Percentiles rank a stretch among this genome's conserved stretches.
These are phyloP conservation scores for Notodonta ziczac DNA, from an alignment of 2,888 invertebrate genomes.

Conservation along the genomic window DNA sequence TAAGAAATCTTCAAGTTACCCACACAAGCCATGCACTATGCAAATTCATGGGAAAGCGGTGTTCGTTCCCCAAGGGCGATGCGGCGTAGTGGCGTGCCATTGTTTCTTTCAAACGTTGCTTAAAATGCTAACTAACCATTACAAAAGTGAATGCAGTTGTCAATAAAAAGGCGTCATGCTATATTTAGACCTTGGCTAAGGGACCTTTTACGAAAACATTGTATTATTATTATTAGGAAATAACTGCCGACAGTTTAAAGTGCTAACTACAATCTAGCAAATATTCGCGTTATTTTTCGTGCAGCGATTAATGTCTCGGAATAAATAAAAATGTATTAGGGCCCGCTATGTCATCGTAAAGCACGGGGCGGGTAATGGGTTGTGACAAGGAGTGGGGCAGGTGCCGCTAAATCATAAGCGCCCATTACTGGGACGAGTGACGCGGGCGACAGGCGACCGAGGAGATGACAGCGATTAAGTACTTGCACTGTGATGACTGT, in stretches of 20 bases:
- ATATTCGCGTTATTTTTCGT: slow-evolving; percentile 4
- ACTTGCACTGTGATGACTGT: too few relatives aligned
- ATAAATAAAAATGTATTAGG: slow-evolving; percentile 15
- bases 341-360: slow-evolving; percentile 16
- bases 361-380: slow-evolving; percentile 16
- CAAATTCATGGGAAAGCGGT: slow-evolving; percentile 26
- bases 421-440: slow-evolving; percentile 12
- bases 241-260: not conserved
- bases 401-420: slow-evolving; percentile 35
- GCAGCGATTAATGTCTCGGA: slow-evolving; percentile 15
- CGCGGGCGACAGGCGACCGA: not conserved
- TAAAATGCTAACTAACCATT: not conserved
- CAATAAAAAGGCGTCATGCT: too few relatives aligned
- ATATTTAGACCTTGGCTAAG: too few relatives aligned
- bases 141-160: too few relatives aligned
- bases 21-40: slow-evolving; percentile 15
- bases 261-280: not conserved
- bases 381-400: slow-evolving; percentile 24
- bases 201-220: too few relatives aligned
- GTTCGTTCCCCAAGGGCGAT: slow-evolving; percentile 14
- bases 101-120: not conserved
- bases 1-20: not conserved
- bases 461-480: not conserved
- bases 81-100: slow-evolving; percentile 8
- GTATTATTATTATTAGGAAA: not conserved